Evolutionary conservation across 2,797 vertebrate species (phyloP).

Genomic region (Pelobates cultripes): DNA sequence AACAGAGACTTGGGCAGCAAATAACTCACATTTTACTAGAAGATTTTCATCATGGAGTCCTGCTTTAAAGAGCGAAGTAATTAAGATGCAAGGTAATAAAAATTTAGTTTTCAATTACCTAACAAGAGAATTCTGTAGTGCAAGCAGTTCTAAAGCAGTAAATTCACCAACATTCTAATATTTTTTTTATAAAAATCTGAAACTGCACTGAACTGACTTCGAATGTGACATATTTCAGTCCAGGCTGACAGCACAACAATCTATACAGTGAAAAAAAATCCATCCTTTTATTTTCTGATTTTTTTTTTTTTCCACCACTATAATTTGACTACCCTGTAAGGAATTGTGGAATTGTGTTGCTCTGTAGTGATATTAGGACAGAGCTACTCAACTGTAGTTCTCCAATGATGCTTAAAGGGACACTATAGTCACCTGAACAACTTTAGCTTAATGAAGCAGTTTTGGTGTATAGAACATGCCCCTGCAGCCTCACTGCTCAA

Average conservation of each 20-base stretch:
- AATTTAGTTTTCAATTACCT: constrained; percentile 47
- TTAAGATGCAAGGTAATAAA: constrained; percentile 49
- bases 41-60: constrained; percentile 15
- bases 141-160: constrained; percentile 8
- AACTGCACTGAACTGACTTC: background rate
- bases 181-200: background rate
- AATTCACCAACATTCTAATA: background rate
- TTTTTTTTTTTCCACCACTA: too few species aligned
- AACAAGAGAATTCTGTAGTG: constrained; percentile 32
- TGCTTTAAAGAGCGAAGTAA: constrained; percentile 34
- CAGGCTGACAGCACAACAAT: background rate
- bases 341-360: too few species aligned
- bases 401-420: too few species aligned
- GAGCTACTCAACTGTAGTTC: too few species aligned
- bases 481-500: too few species aligned
- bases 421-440: too few species aligned
- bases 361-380: too few species aligned
- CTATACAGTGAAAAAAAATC: background rate
- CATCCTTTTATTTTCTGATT: too few species aligned
- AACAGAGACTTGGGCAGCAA: constrained; percentile 33
- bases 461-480: too few species aligned
- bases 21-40: constrained; percentile 51
- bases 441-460: too few species aligned
- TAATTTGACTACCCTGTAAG: too few species aligned
- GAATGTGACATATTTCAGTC: background rate